Evolutionary conservation across 1,140 invertebrate species (phyloP).

Genomic region (Sipha flava): DNA sequence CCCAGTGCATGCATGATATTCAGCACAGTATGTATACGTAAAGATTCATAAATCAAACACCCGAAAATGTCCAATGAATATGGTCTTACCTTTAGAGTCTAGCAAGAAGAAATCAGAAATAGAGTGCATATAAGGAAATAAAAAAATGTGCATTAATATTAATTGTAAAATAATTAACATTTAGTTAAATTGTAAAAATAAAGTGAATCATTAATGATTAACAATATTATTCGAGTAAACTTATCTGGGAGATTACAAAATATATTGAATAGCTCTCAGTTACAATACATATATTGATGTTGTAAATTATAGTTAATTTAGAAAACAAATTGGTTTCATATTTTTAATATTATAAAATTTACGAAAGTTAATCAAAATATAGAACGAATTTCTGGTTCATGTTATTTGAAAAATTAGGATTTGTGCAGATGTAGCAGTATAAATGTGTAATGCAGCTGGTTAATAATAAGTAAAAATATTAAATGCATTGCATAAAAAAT

Average conservation of each 20-base stretch:
- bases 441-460: not conserved
- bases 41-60: conserved; percentile 23
- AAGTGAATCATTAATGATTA: no score
- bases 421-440: not conserved
- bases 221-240: not conserved
- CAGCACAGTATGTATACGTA: not conserved
- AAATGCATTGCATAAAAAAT: not conserved
- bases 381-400: no score
- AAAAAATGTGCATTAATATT: conserved; percentile 26
- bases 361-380: no score
- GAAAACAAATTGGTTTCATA: no score
- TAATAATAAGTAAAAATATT: not conserved
- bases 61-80: not conserved
- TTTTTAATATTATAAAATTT: no score
- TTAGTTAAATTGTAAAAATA: not conserved
- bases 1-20: not conserved
- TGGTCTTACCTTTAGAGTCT: conserved; percentile 20
- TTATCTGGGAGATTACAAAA: no score
- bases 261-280: no score
- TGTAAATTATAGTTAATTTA: no score
- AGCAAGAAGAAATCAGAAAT: conserved; percentile 18
- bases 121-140: conserved; percentile 7
- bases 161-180: not conserved
- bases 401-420: no score
- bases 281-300: no score